Evolutionary conservation across 2,888 invertebrate genomes (phyloP).

Genomic region (Eutolmus rufibarbis): DNA sequence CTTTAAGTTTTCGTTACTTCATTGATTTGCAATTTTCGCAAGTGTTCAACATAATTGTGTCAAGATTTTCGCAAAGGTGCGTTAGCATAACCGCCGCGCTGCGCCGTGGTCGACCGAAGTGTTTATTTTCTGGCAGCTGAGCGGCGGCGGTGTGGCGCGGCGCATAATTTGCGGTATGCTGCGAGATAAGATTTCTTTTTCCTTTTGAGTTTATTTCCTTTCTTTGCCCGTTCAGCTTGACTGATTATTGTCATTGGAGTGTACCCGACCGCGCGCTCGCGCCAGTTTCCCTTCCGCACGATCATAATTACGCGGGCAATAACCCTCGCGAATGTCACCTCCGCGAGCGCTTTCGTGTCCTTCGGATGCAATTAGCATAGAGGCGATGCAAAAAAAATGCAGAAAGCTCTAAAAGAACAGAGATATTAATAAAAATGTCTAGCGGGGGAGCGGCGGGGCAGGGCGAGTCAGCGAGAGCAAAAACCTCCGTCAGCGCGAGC

Average conservation of each 20-base stretch:
- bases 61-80: conserved; percentile 13
- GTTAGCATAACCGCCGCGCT: neutral
- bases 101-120: neutral
- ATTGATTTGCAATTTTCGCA: neutral
- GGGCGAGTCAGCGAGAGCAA: neutral
- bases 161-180: neutral
- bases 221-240: conserved; percentile 21
- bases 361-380: conserved; percentile 15
- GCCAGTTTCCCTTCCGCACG: neutral
- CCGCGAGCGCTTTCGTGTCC: conserved; percentile 5
- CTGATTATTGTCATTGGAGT: conserved; percentile 32
- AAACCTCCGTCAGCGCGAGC: neutral
- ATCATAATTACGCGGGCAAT: conserved; percentile 11
- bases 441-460: neutral
- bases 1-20: neutral
- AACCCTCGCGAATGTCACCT: conserved; percentile 1
- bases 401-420: neutral
- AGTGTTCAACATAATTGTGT: conserved; percentile 6
- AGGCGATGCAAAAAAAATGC: neutral
- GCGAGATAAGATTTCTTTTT: neutral
- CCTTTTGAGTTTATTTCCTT: neutral
- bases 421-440: neutral
- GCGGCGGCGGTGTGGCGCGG: neutral
- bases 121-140: neutral
- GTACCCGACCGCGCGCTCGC: neutral